Evolutionary conservation across 2,797 vertebrate genomes (phyloP).

Genomic region (Synanceia verrucosa): DNA sequence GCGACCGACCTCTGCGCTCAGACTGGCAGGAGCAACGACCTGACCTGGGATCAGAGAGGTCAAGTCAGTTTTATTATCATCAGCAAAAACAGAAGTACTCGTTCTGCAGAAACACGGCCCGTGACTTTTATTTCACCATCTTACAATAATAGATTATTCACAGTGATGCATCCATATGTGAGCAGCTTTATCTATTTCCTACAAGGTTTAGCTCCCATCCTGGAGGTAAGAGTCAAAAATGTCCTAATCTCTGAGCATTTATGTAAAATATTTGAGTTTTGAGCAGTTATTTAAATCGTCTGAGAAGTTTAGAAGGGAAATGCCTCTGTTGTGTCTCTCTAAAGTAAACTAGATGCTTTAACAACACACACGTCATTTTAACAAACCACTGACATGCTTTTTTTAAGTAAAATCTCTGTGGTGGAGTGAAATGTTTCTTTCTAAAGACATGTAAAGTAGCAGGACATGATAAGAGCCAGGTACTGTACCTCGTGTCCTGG

Average conservation of each 20-base stretch:
- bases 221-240: background rate
- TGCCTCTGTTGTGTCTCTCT: background rate
- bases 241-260: background rate
- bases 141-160: no score
- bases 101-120: no score
- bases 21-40: conserved; percentile 58
- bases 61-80: background rate
- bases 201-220: no score
- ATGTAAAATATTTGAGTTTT: background rate
- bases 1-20: conserved; percentile 49
- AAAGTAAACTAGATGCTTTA: background rate
- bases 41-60: conserved; percentile 45
- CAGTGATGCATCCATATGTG: no score
- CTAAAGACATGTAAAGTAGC: background rate
- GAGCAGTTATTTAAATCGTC: no score
- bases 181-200: no score
- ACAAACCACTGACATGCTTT: no score
- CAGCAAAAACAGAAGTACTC: no score
- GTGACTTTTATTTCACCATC: no score
- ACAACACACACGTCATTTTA: no score
- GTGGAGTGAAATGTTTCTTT: background rate
- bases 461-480: no score
- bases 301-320: background rate
- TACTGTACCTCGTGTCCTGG: conserved; percentile 64
- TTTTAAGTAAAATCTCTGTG: background rate